A percentile compares a stretch with the other conserved stretches of the same genome.
Evolutionary conservation across 2,888 invertebrate species (phyloP).

Genomic region (Drosophila mimetica): DNA sequence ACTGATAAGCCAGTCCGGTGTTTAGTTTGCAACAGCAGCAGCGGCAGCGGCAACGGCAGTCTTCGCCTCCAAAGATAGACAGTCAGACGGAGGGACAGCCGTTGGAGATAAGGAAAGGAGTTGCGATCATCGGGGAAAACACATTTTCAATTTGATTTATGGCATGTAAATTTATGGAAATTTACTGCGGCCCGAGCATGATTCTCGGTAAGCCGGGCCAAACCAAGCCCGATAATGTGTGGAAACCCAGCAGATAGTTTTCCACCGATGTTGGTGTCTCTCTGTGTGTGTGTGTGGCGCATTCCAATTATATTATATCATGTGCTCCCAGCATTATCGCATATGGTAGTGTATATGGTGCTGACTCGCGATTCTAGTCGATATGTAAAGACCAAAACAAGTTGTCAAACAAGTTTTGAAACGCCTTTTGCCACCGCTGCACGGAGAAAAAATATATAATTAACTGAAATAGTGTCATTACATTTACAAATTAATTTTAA

Average conservation of each 20-base stretch:
- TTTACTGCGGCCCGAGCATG: constrained; percentile 62
- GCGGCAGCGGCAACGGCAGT: constrained; percentile 21
- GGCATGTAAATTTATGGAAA: constrained; percentile 79
- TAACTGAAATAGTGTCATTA: no score
- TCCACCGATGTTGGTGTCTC: constrained; percentile 21
- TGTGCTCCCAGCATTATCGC: constrained; percentile 74
- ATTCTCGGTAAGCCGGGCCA: constrained; percentile 45
- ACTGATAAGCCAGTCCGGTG: constrained; percentile 66
- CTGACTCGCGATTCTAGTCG: constrained; percentile 63
- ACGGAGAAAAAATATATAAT: constrained; percentile 18
- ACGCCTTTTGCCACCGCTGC: constrained; percentile 63
- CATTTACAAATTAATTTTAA: no score
- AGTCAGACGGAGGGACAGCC: constrained; percentile 50
- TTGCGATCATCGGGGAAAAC: constrained; percentile 40
- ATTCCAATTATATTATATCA: constrained; percentile 78
- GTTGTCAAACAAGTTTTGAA: constrained; percentile 81
- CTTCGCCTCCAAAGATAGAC: constrained; percentile 21
- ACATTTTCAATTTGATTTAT: constrained; percentile 76
- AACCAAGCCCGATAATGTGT: constrained; percentile 58
- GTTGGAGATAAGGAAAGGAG: constrained; percentile 57
- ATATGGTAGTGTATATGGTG: constrained; percentile 61
- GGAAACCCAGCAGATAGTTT: constrained; percentile 64
- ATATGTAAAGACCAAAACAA: constrained; percentile 73
- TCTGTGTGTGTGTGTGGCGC: constrained; percentile 49
- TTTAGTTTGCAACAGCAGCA: constrained; percentile 64